Evolutionary conservation across 2,113 vertebrate species (phyloP), one percentile per base, ranked within the genome.

Genomic region (Saimiri boliviensis): DNA sequence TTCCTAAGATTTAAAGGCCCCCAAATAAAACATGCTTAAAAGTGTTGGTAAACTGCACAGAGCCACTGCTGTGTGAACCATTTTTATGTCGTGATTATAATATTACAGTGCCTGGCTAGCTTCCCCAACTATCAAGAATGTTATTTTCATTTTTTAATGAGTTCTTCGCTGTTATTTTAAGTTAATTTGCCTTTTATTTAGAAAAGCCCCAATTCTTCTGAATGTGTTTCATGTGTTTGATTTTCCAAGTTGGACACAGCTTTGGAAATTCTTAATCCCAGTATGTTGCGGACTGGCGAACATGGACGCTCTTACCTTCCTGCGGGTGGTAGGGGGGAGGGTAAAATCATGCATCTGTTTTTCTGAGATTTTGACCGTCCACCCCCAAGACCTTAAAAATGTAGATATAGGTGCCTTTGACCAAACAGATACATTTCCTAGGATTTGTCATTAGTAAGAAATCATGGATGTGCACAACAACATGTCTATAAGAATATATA

Each of bases 271-370:
- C 25, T 45, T 1, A 32, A 21, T 11, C 32, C 12, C 21, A 19
- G 0, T n/a, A 12, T 30, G 14, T 17, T 8, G 54, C 85, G 80
- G 47, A 40, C 73, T 42, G 21, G 66, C n/a, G 27, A n/a, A 21
- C 13, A 1, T 20, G 49, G 80, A 19, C 20, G 0, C 25, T 5
- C 11, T 54, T 2, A 7, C 25, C 12, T 30, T 12, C 49, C n/a
- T 4, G 0, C 12, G 7, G 2, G 42, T 7, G 8, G 11, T 1
- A 23, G 6, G 0, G 4, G 20, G 32, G 9, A 8, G 20, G 11
- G 54, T 6, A 30, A 49, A 16, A 40, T 2, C 11, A 5, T 4
- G 11, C 14, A 2, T 20, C 76, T 35, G 0, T 6, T 2, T 42
- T 20, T 30, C 7, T 37, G 32, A 3, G 4, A 2, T n/a, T 73